Evolutionary conservation across 2,113 vertebrate species (phyloP).

Genomic region (Cromileptes altivelis): DNA sequence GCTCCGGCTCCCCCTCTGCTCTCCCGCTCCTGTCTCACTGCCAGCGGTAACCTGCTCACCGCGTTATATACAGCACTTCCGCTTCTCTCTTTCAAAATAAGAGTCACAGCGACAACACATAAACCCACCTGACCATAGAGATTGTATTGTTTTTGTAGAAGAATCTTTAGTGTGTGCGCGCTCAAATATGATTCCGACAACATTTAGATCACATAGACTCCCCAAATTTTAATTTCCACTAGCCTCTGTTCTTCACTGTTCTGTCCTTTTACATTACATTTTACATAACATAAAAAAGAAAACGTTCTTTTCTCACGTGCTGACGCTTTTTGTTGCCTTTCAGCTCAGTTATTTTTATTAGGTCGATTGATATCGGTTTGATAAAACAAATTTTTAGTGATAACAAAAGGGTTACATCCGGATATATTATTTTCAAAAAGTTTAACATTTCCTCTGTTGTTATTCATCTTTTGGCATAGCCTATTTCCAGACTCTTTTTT

Average conservation of each 20-base stretch:
- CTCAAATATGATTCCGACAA: not conserved
- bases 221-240: not conserved
- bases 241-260: not conserved
- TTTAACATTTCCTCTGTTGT: too few relatives aligned
- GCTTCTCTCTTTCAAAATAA: conserved; percentile 39
- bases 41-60: not conserved
- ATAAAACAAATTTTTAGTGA: too few relatives aligned
- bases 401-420: too few relatives aligned
- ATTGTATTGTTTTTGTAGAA: too few relatives aligned
- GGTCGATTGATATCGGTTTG: too few relatives aligned
- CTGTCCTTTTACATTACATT: not conserved
- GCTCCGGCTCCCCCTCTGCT: not conserved
- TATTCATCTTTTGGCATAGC: too few relatives aligned
- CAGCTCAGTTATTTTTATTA: not conserved
- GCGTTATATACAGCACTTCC: accelerated
- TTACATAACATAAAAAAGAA: not conserved
- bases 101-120: not conserved
- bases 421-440: too few relatives aligned
- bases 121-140: too few relatives aligned
- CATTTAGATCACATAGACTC: too few relatives aligned
- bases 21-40: conserved; percentile 34
- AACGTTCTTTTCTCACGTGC: not conserved
- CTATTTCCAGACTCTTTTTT: too few relatives aligned
- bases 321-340: not conserved
- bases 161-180: not conserved